Evolutionary conservation across 1,140 invertebrate genomes (phyloP), one percentile per base, ranked within the genome.

Genomic region (Littorina saxatilis): DNA sequence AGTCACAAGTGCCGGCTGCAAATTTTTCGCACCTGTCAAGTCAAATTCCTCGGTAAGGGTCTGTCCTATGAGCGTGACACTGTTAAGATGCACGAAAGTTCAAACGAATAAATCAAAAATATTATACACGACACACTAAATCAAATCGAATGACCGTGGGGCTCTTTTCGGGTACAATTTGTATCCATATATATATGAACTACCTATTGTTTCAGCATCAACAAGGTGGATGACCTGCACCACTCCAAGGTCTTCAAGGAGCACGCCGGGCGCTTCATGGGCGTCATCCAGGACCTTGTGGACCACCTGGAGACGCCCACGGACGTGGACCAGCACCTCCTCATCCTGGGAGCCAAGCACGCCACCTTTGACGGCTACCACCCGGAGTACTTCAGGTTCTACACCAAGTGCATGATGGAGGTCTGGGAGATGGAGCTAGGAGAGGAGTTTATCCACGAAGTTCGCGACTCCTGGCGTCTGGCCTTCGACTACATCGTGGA

Each of bases 361-460:
- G 88, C 84, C n/a, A 84, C 85, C 29, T 85, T 86, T 50, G 79
- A 85, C 17, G 88, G 85, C 20, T 89, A 86, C 81, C 79, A 86
- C 61, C 61, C 82, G 17, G 80, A 83, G 63, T 86, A 88, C 82
- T 89, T 89, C 63, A 66, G 68, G 20, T 80, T 86, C 29, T 89
- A 82, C 84, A 84, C 73, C 79, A 89, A 88, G 80, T 85, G 84
- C 63, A 68, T 89, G 52, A 76, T 89, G 55, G 84, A 87, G 29
- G 87, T 86, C 4, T 89, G 88, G 88, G 88, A 89, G 78, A 79
- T 66, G 32, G 81, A 83, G 13, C 86, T 89, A 17, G 86, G 88
- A 0, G 87, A 89, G 58, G 87, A 88, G 74, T 89, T 87, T 50
- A 88, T 86, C 68, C 74, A 74, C 70, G 88, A 89, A 81, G 86